Conservation (phyloP, 1,140 invertebrate species). For the Schlechtendalia chinensis region DNA sequence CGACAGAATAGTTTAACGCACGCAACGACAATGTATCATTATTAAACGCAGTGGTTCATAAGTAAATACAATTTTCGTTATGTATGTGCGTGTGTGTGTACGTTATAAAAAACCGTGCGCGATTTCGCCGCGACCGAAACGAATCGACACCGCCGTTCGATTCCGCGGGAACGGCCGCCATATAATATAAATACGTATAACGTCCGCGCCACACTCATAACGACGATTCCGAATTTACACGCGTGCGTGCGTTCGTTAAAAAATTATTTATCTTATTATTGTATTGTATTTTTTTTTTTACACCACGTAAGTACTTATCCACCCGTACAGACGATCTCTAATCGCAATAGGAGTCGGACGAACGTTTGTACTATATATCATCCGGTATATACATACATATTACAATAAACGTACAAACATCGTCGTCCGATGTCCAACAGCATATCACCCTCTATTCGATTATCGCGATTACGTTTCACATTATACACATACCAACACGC, state of each 20-base stretch:
- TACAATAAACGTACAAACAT: too few relatives aligned
- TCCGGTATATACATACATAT: background rate
- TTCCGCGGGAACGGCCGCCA: background rate
- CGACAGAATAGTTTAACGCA: background rate
- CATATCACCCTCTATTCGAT: background rate
- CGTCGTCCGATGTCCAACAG: background rate
- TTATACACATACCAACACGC: background rate
- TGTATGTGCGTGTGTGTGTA: too few relatives aligned
- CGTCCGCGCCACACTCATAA: background rate
- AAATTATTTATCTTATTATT: background rate
- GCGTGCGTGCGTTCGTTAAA: background rate
- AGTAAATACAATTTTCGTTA: background rate
- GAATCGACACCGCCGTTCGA: background rate
- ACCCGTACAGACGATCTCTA: background rate
- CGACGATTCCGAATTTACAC: background rate
- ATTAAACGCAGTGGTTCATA: background rate
- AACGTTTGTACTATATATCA: background rate
- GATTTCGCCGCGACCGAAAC: background rate
- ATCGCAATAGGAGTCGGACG: background rate
- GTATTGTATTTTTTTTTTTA: background rate
- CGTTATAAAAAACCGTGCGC: too few relatives aligned
- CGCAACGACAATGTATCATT: background rate
- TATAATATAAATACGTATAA: too few relatives aligned
- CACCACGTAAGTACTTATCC: background rate
- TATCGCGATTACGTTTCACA: background rate